Evolutionary conservation across 2,888 invertebrate species (phyloP), one percentile per base, ranked within the genome.

Genomic region (Meteorus colon): DNA sequence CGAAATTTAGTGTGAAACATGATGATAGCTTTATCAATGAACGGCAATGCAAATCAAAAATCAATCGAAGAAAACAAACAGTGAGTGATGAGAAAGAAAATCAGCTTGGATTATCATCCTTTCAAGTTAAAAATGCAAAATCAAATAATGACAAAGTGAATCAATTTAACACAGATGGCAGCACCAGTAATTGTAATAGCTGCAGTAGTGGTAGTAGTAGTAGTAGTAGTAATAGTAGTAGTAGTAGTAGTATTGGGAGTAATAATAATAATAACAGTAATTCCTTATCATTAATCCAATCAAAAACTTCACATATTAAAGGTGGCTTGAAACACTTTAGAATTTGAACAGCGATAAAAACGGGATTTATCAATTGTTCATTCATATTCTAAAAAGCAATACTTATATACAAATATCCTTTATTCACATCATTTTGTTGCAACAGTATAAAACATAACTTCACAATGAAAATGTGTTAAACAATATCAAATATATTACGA

Each of bases 281-380:
- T 55, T n/a, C 27, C 60, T 51, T 19, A 29, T 75, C 59, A 31
- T n/a, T 59, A 24, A 68, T 68, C 10, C 71, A 75, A 34, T 34
- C 14, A 41, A 24, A 31, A 59, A 68, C 66, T 65, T 31, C 34
- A 37, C 34, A 19, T 1, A 65, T 70, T 19, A 82, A 79, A 77
- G 74, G 75, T 71, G 82, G 84, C 73, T 79, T 85, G 34, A 77
- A 80, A 8, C 81, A 84, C 70, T 81, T 84, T 45, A 82, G 86
- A 69, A 80, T 86, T 79, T 86, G 81, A 81, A 59, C 5, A 16
- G 60, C 4, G 8, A 65, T 19, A 19, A 8, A n/a, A 65, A 37
- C 6, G 37, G 1, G 1, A n/a, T 37, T 34, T 65, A 12, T 14
- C 12, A 31, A 31, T 27, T n/a, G n/a, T 63, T 63, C 27, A n/a